Evolutionary conservation across 2,797 vertebrate species (phyloP), one percentile per base, ranked within the genome.

Genomic region (Hydrolagus colliei): DNA sequence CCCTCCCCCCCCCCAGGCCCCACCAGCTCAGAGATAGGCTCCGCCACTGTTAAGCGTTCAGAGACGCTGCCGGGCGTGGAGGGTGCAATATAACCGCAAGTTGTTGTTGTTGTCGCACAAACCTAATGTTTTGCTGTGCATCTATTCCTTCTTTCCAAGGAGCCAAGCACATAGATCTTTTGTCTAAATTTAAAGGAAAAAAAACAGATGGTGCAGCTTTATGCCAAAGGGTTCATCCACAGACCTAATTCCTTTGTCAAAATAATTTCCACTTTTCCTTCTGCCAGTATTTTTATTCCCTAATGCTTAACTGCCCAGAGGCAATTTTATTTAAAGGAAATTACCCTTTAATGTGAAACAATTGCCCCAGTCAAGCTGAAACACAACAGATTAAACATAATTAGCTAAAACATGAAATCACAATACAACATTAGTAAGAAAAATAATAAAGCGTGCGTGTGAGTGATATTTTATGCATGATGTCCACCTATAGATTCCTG

Each of bases 291-390:
- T 84, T 84, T 84, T 41, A 84, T 84, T 84, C 79, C 79, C 79
- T 84, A 41, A 68, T 71, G 79, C 79, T 84, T 71, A 84, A 84
- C 79, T 68, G 79, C 79, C 79, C 32, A 41, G 65, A 84, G 79
- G 79, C 79, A 84, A 84, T 84, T 84, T 84, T 84, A 84, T 84
- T 84, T 71, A 84, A 84, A 84, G 65, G 79, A 84, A 84, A 84
- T 84, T 84, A 84, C 16, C 79, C 65, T 84, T 84, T 84, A 84
- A 84, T 84, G 79, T 67, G 65, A 84, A 84, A 84, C 79, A 84
- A 84, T 84, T 84, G 79, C 79, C 79, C 65, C 12, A 84, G 79
- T 84, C 79, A 84, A 84, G 79, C 79, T 84, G 79, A 84, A 84
- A 84, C 79, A 84, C 79, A 84, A 84, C 79, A 84, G 79, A 84